Percentiles rank a stretch among this genome's conserved stretches.
Evolutionary conservation across 2,888 invertebrate genomes (phyloP).

Genomic region (Sicus ferrugineus): DNA sequence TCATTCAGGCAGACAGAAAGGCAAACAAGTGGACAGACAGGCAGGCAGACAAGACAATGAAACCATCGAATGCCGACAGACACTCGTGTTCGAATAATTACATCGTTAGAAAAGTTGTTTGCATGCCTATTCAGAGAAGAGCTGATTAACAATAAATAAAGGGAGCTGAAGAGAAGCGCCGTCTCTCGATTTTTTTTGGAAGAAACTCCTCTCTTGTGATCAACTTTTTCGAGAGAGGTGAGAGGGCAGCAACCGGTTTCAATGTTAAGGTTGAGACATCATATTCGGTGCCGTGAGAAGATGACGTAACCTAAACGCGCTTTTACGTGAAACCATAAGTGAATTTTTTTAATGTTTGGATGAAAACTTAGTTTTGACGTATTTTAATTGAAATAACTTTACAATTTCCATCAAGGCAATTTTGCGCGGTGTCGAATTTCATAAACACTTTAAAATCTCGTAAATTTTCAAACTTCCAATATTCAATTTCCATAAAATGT

Average conservation of each 20-base stretch:
- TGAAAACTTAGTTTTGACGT: too few species aligned
- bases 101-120: not conserved
- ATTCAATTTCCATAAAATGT: too few species aligned
- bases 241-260: not conserved
- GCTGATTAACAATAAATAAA: not conserved
- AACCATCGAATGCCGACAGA: not conserved
- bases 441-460: too few species aligned
- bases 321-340: too few species aligned
- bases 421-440: too few species aligned
- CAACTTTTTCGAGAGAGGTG: not conserved
- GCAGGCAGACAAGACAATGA: not conserved
- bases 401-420: too few species aligned
- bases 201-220: not conserved
- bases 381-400: too few species aligned
- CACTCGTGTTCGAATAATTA: not conserved
- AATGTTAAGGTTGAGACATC: not conserved
- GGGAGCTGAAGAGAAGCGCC: not conserved
- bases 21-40: not conserved
- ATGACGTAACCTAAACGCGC: not conserved
- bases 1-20: slow-evolving; percentile 2
- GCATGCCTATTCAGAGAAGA: not conserved
- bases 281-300: not conserved
- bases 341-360: too few species aligned
- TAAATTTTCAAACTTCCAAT: too few species aligned
- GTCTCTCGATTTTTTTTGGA: not conserved